Evolutionary conservation across 2,797 vertebrate species (phyloP), one percentile per base, ranked within the genome.

Genomic region (Hirundo rustica): DNA sequence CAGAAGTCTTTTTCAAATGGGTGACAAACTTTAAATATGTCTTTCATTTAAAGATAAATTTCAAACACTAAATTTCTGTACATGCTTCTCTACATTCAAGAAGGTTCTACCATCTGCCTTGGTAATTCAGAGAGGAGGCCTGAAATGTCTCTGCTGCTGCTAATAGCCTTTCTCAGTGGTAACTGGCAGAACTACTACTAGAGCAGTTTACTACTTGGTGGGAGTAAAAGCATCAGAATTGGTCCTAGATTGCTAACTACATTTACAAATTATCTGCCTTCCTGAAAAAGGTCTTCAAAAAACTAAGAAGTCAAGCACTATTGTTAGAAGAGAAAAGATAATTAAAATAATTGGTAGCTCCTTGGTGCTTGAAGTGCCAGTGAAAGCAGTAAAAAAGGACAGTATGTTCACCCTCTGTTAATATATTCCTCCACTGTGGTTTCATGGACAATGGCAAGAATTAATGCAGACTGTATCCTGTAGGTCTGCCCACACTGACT

Each of bases 321-420:
- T n/a, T 78, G 36, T 81, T 93, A 92, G 51, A 10, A 72, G 40
- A 93, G 25, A 72, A 15, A 62, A 78, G 30, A 51, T 68, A 92
- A 91, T 81, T 68, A 88, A 88, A 91, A 92, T 86, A 90, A 88
- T 84, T 84, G 51, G 51, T 86, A 81, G 32, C 38, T 95, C 51
- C 60, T 68, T 68, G 29, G 27, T 92, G 13, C 23, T 68, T n/a
- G 29, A 86, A 88, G 53, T 71, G 38, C 18, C 77, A 73, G 4
- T 62, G 92, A 81, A 93, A 85, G 44, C 60, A 73, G 48, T 61
- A 53, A 87, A 93, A 71, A 32, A 67, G 74, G 57, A 87, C 36
- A 82, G 68, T 89, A 64, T 74, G 10, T 80, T 91, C 2, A 0
- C 16, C 34, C 68, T 85, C 47, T 66, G n/a, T 47, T 73, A 81